These are phyloP conservation scores for Acrocyrtus sp. DNA, from an alignment of 2,888 invertebrate genomes.

Conservation along the genomic window DNA sequence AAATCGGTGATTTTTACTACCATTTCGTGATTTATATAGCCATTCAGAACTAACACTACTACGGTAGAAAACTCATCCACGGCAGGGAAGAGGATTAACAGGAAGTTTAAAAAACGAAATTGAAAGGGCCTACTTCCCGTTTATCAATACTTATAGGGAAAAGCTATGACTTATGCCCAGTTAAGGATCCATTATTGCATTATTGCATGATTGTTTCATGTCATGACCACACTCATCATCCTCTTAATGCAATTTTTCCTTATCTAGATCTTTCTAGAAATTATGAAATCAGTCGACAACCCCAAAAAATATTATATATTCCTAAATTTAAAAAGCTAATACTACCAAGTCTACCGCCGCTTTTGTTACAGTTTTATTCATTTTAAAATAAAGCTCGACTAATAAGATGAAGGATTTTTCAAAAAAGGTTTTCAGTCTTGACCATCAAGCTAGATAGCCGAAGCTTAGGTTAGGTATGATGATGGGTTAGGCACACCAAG, in stretches of 20 bases:
- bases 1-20: constrained; percentile 13
- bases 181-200: no score
- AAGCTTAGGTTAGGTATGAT: no score
- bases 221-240: constrained; percentile 12
- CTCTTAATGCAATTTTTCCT: not conserved
- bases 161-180: not conserved
- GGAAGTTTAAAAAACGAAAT: constrained; percentile 20
- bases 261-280: not conserved
- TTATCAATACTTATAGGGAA: constrained; percentile 6
- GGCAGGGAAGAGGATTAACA: not conserved
- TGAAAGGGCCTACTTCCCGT: constrained; percentile 9
- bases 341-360: no score
- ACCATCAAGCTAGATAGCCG: no score
- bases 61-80: not conserved
- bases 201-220: constrained; percentile 2
- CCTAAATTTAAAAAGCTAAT: no score
- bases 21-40: constrained; percentile 31
- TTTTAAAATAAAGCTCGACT: no score
- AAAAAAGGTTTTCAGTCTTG: no score
- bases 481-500: no score
- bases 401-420: no score
- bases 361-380: no score
- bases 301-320: no score
- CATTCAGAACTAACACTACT: no score
- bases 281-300: constrained; percentile 30